Evolutionary conservation across 2,888 invertebrate genomes (phyloP), one percentile per base, ranked within the genome.

Genomic region (Arenicola marina): DNA sequence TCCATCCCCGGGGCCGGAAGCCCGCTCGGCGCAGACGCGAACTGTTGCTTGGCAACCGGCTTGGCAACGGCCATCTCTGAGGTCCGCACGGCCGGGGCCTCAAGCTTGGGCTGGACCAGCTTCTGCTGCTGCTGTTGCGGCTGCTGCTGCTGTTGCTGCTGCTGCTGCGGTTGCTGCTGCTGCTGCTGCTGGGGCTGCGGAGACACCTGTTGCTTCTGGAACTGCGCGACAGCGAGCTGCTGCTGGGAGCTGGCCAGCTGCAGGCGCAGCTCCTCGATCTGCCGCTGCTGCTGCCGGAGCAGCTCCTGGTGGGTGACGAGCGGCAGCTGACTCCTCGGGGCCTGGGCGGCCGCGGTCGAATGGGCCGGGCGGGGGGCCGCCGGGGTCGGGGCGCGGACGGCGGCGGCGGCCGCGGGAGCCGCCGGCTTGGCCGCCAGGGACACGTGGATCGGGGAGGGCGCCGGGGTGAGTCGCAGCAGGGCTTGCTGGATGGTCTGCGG

Each of bases 191-290:
- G 67, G n/a, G 81, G 70, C 59, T 81, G 67, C 29, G n/a, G n/a
- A n/a, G n/a, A n/a, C n/a, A n/a, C n/a, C 51, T 56, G 56, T n/a
- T 60, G 57, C 11, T 26, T 29, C 15, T 11, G 11, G 31, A 11
- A 11, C 4, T n/a, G 15, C 15, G 43, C 43, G 11, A 15, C 43
- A 11, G 11, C 43, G 11, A 65, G 59, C 56, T 65, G 31, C n/a
- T 31, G n/a, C 56, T 62, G 65, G 1, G 62, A 59, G 44, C 43
- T 34, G 3, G n/a, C 21, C 32, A 66, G 58, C 55, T 66, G 77
- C 48, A 72, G n/a, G 2, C 26, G 92, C 51, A 95, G 85, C 76
- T 93, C 92, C 76, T 93, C 92, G 72, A 95, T 95, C 82, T 91
- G 90, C 59, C 91, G 88, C 75, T 91, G 90, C 80, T 95, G 94